Evolutionary conservation across 2,888 invertebrate genomes (phyloP).

Genomic region (Caenorhabditis becei): DNA sequence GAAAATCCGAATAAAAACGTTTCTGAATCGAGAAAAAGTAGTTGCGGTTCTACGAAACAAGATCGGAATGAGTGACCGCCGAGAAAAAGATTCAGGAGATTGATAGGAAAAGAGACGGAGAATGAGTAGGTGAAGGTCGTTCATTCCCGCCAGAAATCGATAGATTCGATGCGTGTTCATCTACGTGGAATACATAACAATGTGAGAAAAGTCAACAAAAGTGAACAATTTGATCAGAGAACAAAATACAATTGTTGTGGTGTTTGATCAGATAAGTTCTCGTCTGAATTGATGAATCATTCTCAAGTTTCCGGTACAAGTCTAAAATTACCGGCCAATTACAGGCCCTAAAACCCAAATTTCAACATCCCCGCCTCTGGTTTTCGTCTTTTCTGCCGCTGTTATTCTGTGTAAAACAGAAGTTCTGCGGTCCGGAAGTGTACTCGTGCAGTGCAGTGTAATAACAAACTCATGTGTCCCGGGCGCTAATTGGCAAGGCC

Average conservation of each 20-base stretch:
- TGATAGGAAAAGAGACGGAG: slow-evolving; percentile 31
- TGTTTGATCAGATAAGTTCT: slow-evolving; percentile 18
- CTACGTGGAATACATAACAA: slow-evolving; percentile 5
- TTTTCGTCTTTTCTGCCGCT: neutral
- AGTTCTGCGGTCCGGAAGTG: neutral
- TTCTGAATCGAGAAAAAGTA: neutral
- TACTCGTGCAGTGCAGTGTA: neutral
- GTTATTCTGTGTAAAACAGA: neutral
- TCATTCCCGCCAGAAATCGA: slow-evolving; percentile 17
- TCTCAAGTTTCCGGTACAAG: slow-evolving; percentile 2
- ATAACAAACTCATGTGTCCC: neutral
- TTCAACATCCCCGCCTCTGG: slow-evolving; percentile 2
- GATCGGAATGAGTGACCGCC: slow-evolving; percentile 7
- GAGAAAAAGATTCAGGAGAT: slow-evolving; percentile 31
- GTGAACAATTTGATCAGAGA: neutral
- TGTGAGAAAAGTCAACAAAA: slow-evolving; percentile 6
- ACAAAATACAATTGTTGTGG: neutral
- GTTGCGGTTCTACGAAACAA: neutral
- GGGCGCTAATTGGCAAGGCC: slow-evolving; percentile 23
- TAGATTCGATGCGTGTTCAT: neutral
- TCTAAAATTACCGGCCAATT: slow-evolving; percentile 1
- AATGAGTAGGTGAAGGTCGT: slow-evolving; percentile 57
- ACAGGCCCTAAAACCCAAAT: neutral
- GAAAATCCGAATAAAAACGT: neutral
- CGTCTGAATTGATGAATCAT: slow-evolving; percentile 13